phyloP scores from a whole-genome alignment of 92 coral and sea anemone genomes.

The Parazoanthus atlanticus region DNA sequence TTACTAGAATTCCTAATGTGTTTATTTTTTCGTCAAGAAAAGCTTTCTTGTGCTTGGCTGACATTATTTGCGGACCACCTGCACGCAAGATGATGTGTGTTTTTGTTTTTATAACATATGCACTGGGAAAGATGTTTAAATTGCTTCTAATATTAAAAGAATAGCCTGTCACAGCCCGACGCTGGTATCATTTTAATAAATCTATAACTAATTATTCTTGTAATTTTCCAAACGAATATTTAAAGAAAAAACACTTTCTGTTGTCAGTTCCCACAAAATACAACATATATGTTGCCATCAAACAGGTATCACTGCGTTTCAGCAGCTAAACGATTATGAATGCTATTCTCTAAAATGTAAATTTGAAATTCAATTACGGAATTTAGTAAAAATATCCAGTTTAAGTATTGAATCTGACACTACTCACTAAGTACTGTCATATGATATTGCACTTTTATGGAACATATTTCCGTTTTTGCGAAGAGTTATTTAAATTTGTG shows the following conservation, averaged over 20 bases:
- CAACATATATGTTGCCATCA: neutral
- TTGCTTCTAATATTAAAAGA: no score
- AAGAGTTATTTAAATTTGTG: neutral
- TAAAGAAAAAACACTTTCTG: neutral
- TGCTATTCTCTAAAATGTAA: neutral
- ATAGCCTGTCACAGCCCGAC: no score
- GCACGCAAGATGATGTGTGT: no score
- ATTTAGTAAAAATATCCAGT: neutral
- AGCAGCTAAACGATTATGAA: neutral
- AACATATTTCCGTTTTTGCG: neutral
- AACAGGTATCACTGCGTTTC: conserved; percentile 4
- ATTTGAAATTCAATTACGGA: neutral
- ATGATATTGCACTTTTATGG: neutral
- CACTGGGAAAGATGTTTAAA: no score
- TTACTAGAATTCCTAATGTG: neutral
- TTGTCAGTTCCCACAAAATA: neutral
- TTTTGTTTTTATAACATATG: no score
- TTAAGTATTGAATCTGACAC: no score
- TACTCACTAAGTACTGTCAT: neutral
- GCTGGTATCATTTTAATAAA: no score
- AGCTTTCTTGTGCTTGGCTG: no score
- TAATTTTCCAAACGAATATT: neutral
- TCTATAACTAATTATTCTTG: no score
- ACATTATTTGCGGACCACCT: no score
- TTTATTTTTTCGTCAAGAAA: no score